phyloP scores from a whole-genome alignment of 53 echinoderm and acorn worm species.

The Antedon mediterranea region DNA sequence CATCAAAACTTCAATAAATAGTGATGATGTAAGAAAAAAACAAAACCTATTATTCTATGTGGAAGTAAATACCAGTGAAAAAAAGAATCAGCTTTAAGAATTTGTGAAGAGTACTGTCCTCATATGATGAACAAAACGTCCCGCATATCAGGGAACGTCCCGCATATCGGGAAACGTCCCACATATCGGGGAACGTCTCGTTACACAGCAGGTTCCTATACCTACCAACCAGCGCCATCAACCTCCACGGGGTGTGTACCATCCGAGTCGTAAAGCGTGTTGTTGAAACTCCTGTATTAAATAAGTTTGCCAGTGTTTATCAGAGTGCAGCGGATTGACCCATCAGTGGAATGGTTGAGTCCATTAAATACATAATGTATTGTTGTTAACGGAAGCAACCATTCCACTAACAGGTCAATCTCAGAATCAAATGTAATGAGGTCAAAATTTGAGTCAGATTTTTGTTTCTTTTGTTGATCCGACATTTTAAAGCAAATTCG shows the following conservation, averaged over 20 bases:
- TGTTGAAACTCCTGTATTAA: neutral
- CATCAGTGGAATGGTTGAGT: neutral
- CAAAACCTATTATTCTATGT: too few species aligned
- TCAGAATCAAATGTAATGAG: neutral
- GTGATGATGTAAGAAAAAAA: too few species aligned
- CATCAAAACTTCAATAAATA: too few species aligned
- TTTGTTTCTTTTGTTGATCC: too few species aligned
- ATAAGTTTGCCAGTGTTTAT: neutral
- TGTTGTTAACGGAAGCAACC: neutral
- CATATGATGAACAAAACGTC: neutral
- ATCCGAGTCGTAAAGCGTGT: neutral
- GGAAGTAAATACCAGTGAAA: too few species aligned
- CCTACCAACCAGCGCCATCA: neutral
- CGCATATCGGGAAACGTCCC: too few species aligned
- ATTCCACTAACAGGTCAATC: neutral
- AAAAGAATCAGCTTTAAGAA: too few species aligned
- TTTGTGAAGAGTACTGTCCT: too few species aligned
- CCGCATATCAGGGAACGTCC: too few species aligned
- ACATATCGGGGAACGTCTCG: neutral
- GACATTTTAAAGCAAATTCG: too few species aligned
- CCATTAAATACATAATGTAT: neutral
- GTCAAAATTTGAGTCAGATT: too few species aligned
- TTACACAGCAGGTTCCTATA: neutral
- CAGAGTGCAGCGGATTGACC: neutral
- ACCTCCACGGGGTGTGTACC: neutral